Evolutionary conservation across 53 echinoderm and acorn worm genomes (phyloP), one percentile per base, ranked within the genome.

Genomic region (Arbacia lixula): DNA sequence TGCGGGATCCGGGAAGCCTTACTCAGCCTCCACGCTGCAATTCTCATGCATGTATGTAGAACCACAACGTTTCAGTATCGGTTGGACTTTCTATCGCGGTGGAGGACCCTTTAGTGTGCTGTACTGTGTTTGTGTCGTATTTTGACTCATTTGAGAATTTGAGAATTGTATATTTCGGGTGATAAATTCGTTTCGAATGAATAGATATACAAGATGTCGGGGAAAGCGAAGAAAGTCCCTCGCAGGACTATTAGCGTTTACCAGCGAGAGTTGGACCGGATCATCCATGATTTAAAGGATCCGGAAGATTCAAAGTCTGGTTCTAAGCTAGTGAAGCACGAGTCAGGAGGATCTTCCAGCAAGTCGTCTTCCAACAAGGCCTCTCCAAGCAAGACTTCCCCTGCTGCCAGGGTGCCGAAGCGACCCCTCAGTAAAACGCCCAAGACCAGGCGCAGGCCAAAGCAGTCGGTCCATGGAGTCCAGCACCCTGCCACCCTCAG

Each of bases 221-320:
- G 36, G n/a, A 55, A 77, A 29, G 12, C 78, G 1, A 20, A 58
- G 34, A 33, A 77, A 35, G 38, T 46, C 5, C 78, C 55, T 36
- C 78, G 78, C 0, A 33, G 78, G n/a, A 57, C 55, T 36, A 12
- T 77, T 8, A 77, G 78, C 37, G 78, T 55, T 26, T 77, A 77
- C 58, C 78, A 77, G 58, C 38, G 60, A 16, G 78, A 77, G 36
- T 46, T 77, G 22, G 78, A 77, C 58, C 55, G 32, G 9, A 77
- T 77, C 14, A 77, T 77, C 35, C 56, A 58, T 10, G 78, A 77
- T 28, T 40, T 77, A 4, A 41, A 77, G 40, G 60, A 37, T 30
- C 33, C 4, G 6, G 35, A 57, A 5, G 78, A 60, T 3, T 24
- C 40, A 27, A 58, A 58, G 24, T 12, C 58, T 38, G 40, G 39